Base-by-base conservation (phyloP, 2,797 vertebrate genomes). In the Darevskia nairensis region DNA sequence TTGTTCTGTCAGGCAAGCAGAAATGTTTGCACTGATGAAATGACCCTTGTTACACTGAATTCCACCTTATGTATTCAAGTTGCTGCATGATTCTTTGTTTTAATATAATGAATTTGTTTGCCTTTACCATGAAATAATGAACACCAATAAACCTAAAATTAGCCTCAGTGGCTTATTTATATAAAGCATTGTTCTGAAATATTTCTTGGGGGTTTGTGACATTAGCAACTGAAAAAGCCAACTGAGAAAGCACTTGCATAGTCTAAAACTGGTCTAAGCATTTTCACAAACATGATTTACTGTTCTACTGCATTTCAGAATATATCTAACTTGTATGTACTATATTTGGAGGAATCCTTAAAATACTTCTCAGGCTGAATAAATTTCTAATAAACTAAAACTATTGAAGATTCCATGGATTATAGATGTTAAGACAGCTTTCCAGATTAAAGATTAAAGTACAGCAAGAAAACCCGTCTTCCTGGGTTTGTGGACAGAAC, bases 391-490 rank as follows among this genome's bases (percentile, higher is more conserved):
- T 66, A 77, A 69, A 69, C n/a, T 80, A 79, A 66, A 39, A 59
- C 32, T 71, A 50, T 81, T 80, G 75, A 81, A 32, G 50, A 80
- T 64, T 75, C 19, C 7, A 81, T 46, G 19, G 86, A 64, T 72
- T 87, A 81, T 7, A 81, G 50, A 81, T 75, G 50, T 64, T 87
- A 87, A 87, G 8, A 44, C 69, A 81, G 78, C 68, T 81, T 80
- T 61, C 69, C 68, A 64, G 69, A 61, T 81, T 87, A 80, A 86
- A 72, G 46, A 86, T 79, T 86, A 86, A 86, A 69, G n/a, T 69
- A 86, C 13, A 75, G 6, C 32, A 69, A 86, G 44, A 8, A 32
- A 87, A 27, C 59, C 59, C 61, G 19, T 68, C 69, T 72, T 87
- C 32, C 27, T 72, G 46, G 39, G 11, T 46, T 79, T 35, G 27